Evolutionary conservation across 1,140 invertebrate genomes (phyloP), one percentile per base, ranked within the genome.

Genomic region (Pissodes strobi): DNA sequence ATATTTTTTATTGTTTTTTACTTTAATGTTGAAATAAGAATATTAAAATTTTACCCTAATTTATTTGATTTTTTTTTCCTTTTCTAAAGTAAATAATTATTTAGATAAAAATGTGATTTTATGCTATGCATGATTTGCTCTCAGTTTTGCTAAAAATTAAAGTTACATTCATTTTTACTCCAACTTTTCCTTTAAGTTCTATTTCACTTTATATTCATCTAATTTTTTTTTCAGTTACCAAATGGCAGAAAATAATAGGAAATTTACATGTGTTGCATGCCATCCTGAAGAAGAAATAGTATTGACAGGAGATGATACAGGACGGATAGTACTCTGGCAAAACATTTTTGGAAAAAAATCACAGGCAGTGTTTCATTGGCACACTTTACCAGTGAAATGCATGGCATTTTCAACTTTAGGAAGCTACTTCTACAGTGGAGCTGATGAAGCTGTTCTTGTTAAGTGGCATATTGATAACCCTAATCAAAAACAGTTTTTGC

Each of bases 391-490:
- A 57, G 87, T 93, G 1, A 80, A 82, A 38, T 86, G 87, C 74
- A 74, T 94, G 13, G 78, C 78, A 3, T 93, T 92, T 73, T 87
- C 89, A 30, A 74, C 79, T 56, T 84, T 85, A 67, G 91, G 91
- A 81, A 80, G 79, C 39, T 70, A 75, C 61, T 78, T 95, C 72
- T 89, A 88, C 64, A 91, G 89, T 71, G 91, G 90, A 25, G 92
- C 90, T 13, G 82, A 83, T 52, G 93, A 95, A 77, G 85, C 85
- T 74, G 89, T 91, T 0, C 74, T 95, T 46, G 91, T 94, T 0
- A 90, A 90, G 77, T 94, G 92, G 93, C 78, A 82, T 39, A 51
- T 88, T 22, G 76, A 80, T 6, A 79, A 84, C 75, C 68, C 78
- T 1, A 75, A 84, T 12, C 66, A 82, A 4, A 87, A 85, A 67